Evolutionary conservation across 2,888 invertebrate genomes (phyloP), one percentile per base, ranked within the genome.

Genomic region (Pachydiplax longipennis): DNA sequence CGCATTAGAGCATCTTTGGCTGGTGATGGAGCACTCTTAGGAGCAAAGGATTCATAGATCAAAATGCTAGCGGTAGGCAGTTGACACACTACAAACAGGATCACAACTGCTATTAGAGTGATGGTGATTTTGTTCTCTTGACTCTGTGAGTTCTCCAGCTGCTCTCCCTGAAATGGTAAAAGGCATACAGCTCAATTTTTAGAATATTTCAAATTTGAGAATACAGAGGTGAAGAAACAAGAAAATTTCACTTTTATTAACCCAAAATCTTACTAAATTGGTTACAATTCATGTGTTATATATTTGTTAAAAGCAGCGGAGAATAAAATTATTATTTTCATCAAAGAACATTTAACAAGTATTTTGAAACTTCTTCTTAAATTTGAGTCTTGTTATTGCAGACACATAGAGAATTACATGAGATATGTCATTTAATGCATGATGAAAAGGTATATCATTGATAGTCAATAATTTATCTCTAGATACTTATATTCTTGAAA

Each of bases 81-180:
- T 93, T 97, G 97, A 92, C 97, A 97, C 10, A 97, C 93, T 80
- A 97, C 94, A 93, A 97, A 97, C 91, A 97, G 95, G 81, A 97
- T 95, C 12, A 97, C 97, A 25, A 97, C 97, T 0, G 96, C 96
- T 91, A 97, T 97, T 73, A 97, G 94, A 93, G 97, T 97, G 73
- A 97, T 95, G 3, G 97, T 97, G 91, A 97, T 97, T 92, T 96
- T 95, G 93, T 96, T 96, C 93, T 96, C 96, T 93, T 96, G 96
- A 5, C 95, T 94, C 90, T 95, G 94, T 12, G 95, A 90, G 82
- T 81, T 81, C 58, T 91, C 91, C 2, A 61, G 37, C 87, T 90
- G 90, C 81, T 73, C 83, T 40, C 90, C 82, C 82, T 65, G 65
- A n/a, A 82, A 82, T 22, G 18, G 22, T 35, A 37, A 31, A 31